Percentiles rank a stretch among this genome's conserved stretches.
Conservation (phyloP, 2,888 invertebrate genomes). For the Napeogenes sylphis region DNA sequence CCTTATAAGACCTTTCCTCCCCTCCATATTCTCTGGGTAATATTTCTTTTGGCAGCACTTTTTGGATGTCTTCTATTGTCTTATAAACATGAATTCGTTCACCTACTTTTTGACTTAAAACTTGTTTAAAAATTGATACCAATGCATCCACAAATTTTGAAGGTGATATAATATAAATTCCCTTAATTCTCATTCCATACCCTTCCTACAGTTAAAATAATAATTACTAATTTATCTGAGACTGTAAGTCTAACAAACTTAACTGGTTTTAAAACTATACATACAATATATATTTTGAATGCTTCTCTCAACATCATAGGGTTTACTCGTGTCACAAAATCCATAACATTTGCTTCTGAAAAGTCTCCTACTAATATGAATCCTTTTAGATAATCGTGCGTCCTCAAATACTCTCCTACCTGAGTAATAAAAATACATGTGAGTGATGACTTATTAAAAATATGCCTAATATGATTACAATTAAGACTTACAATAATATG, state of each 20-base stretch:
- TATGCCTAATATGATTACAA: neutral
- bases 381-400: slow-evolving; percentile 41
- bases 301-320: slow-evolving; percentile 38
- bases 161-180: slow-evolving; percentile 42
- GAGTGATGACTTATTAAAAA: too few relatives aligned
- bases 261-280: slow-evolving; percentile 25
- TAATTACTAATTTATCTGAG: neutral
- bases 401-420: slow-evolving; percentile 39
- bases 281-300: slow-evolving; percentile 41
- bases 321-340: slow-evolving; percentile 36
- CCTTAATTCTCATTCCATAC: slow-evolving; percentile 36
- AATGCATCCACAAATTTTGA: slow-evolving; percentile 44
- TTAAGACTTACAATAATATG: slow-evolving; percentile 36
- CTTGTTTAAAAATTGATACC: slow-evolving; percentile 40
- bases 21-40: slow-evolving; percentile 44
- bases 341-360: slow-evolving; percentile 36
- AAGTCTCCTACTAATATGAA: slow-evolving; percentile 37
- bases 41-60: slow-evolving; percentile 34
- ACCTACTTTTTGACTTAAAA: slow-evolving; percentile 43
- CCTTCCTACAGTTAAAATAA: neutral
- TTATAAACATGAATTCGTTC: slow-evolving; percentile 42
- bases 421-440: slow-evolving; percentile 7
- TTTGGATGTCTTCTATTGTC: slow-evolving; percentile 36
- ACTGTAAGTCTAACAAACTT: slow-evolving; percentile 9
- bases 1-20: slow-evolving; percentile 17